These are phyloP conservation scores for Drosophila cyrtoloma DNA, from an alignment of 2,888 invertebrate species.

Conservation along the genomic window DNA sequence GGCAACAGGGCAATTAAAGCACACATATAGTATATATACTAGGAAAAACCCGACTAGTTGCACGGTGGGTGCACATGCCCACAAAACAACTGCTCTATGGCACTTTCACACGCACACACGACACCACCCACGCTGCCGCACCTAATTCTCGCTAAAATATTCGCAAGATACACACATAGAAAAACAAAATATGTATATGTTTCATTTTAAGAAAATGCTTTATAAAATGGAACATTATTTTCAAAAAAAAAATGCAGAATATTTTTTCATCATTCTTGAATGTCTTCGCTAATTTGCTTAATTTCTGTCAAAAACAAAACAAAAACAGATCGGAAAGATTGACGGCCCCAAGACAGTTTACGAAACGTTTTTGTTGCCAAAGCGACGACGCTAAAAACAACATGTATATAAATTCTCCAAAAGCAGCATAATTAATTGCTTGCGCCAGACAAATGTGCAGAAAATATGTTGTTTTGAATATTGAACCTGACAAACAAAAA, in stretches of 20 bases:
- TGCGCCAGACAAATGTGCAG: constrained; percentile 52
- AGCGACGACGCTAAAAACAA: constrained; percentile 53
- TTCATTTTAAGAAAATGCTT: constrained; percentile 29
- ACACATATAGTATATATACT: constrained; percentile 9
- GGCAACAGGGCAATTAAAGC: constrained; percentile 37
- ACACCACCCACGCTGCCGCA: constrained; percentile 51
- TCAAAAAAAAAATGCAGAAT: constrained; percentile 38
- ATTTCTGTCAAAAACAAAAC: constrained; percentile 63
- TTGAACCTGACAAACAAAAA: constrained; percentile 40
- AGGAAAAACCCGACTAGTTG: constrained; percentile 35
- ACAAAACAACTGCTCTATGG: constrained; percentile 33
- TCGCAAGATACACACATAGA: constrained; percentile 24
- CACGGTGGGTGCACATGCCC: constrained; percentile 31
- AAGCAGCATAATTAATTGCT: constrained; percentile 60
- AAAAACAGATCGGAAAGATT: constrained; percentile 4
- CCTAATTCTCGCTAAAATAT: constrained; percentile 57
- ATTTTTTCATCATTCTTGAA: constrained; percentile 45
- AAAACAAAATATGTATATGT: constrained; percentile 12
- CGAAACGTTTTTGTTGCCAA: constrained; percentile 49
- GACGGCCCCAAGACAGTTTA: constrained; percentile 32
- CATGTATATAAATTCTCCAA: constrained; percentile 71
- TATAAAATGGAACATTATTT: constrained; percentile 48
- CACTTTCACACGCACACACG: constrained; percentile 63
- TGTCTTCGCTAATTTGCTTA: constrained; percentile 74
- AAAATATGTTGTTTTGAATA: constrained; percentile 54